Evolutionary conservation across 2,113 vertebrate genomes (phyloP).

Genomic region (Oreochromis aureus): DNA sequence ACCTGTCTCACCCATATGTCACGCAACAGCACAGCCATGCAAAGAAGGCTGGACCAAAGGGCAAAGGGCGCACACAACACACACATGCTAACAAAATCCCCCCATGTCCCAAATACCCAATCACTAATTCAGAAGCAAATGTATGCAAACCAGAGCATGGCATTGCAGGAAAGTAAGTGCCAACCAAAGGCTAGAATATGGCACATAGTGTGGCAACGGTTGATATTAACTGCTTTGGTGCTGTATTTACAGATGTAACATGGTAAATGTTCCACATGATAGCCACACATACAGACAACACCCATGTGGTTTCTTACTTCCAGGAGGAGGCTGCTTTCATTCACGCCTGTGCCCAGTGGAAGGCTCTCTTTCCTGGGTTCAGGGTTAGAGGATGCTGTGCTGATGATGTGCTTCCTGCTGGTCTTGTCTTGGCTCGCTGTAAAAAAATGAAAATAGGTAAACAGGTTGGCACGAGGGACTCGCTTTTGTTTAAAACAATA

Average conservation of each 20-base stretch:
- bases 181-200: not conserved
- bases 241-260: not conserved
- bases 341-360: constrained; percentile 42
- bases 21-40: constrained; percentile 36
- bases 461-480: not conserved
- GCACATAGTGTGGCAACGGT: not conserved
- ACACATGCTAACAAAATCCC: not conserved
- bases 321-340: constrained; percentile 86
- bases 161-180: not conserved
- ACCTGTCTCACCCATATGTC: constrained; percentile 29
- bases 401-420: constrained; percentile 67
- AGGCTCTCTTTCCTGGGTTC: constrained; percentile 71
- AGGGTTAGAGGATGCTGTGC: constrained; percentile 50
- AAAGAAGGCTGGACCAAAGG: constrained; percentile 32
- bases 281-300: not conserved
- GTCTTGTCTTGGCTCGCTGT: constrained; percentile 80
- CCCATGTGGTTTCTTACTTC: constrained; percentile 75
- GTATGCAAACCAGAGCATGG: not conserved
- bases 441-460: constrained; percentile 11
- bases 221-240: not conserved
- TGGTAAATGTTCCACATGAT: not conserved
- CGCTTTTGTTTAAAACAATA: not conserved
- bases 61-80: constrained; percentile 14
- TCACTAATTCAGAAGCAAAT: not conserved
- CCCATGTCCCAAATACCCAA: not conserved